These are phyloP conservation scores for Aphelenchoides bicaudatus DNA, from an alignment of 2,888 invertebrate genomes.

Conservation along the genomic window DNA sequence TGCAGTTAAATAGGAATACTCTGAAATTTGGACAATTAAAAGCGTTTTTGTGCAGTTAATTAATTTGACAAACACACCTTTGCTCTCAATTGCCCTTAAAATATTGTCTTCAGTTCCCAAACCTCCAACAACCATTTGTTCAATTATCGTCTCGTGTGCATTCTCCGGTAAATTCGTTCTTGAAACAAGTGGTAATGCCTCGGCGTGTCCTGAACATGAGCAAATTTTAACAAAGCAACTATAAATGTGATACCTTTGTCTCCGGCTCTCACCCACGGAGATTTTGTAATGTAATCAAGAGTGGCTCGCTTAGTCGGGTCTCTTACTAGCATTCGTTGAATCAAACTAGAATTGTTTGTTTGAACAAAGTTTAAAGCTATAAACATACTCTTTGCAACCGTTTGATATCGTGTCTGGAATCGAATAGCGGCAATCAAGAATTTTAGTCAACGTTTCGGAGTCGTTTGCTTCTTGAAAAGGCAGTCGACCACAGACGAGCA, in stretches of 20 bases:
- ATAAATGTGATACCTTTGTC: too few relatives aligned
- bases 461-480: conserved; percentile 99
- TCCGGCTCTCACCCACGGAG: conserved; percentile 66
- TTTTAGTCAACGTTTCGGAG: conserved; percentile 97
- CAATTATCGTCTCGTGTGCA: conserved; percentile 80
- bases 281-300: conserved; percentile 79
- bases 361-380: conserved; percentile 14
- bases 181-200: conserved; percentile 67
- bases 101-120: conserved; percentile 92
- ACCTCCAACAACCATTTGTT: conserved; percentile 90
- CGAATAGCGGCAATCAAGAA: conserved; percentile 96
- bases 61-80: too few relatives aligned
- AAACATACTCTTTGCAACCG: conserved; percentile 74
- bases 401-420: conserved; percentile 82
- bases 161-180: conserved; percentile 84
- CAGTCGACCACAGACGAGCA: conserved; percentile 93
- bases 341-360: conserved; percentile 68
- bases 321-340: conserved; percentile 84
- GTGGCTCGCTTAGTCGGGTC: conserved; percentile 86
- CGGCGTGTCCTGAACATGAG: too few relatives aligned
- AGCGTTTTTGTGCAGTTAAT: too few relatives aligned
- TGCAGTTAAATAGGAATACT: conserved; percentile 95
- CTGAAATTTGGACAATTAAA: too few relatives aligned
- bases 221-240: too few relatives aligned
- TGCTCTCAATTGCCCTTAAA: conserved; percentile 67